Evolutionary conservation across 2,797 vertebrate species (phyloP).

Genomic region (Acanthurus leucopareius): DNA sequence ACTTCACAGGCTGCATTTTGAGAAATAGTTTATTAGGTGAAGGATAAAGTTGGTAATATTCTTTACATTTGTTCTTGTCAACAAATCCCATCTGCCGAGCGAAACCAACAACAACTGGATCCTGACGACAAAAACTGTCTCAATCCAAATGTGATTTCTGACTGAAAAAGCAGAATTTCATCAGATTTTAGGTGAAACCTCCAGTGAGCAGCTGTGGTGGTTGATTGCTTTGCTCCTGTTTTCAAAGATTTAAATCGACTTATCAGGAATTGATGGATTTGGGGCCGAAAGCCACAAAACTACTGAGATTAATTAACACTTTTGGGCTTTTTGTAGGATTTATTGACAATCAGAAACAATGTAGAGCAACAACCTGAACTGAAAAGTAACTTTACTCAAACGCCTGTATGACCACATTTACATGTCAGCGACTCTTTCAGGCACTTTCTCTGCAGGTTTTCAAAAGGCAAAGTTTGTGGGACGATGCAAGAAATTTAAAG

Average conservation of each 20-base stretch:
- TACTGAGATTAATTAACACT: no score
- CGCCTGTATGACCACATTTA: not conserved
- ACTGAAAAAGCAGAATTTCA: no score
- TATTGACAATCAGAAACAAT: not conserved
- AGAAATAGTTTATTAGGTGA: not conserved
- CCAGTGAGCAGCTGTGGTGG: no score
- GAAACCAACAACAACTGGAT: not conserved
- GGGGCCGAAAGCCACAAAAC: no score
- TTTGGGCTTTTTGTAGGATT: not conserved
- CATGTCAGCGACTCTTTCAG: constrained; percentile 25
- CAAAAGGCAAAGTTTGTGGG: constrained; percentile 18
- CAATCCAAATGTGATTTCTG: no score
- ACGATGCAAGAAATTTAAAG: not conserved
- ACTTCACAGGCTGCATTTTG: not conserved
- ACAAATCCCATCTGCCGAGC: not conserved
- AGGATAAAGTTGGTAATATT: not conserved
- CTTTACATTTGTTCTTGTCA: not conserved
- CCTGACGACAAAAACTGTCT: no score
- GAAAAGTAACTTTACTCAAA: not conserved
- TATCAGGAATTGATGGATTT: no score
- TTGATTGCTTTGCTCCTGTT: no score
- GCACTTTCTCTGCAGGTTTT: constrained; percentile 44
- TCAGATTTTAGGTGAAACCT: no score
- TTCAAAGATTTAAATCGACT: no score
- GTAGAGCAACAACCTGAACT: not conserved